Evolutionary conservation across 1,140 invertebrate genomes (phyloP).

Genomic region (Hylaeus volcanicus): DNA sequence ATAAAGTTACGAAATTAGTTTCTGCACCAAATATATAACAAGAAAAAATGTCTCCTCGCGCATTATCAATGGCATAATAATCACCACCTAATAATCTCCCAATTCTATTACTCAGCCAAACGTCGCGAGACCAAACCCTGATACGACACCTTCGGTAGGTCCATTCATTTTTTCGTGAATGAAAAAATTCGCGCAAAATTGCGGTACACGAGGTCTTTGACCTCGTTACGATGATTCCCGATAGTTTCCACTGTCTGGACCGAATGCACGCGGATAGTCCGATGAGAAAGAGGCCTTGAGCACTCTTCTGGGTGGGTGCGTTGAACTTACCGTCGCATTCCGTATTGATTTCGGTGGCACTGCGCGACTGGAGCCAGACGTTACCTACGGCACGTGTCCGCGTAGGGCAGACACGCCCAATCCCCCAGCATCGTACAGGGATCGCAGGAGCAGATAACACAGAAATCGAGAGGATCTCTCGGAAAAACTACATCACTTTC

Average conservation of each 20-base stretch:
- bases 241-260: slow-evolving; percentile 46
- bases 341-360: slow-evolving; percentile 56
- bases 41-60: no score
- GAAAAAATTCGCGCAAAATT: background rate
- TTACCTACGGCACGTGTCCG: slow-evolving; percentile 61
- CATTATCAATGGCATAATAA: no score
- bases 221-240: slow-evolving; percentile 38
- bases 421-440: background rate
- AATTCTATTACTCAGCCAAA: no score
- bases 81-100: no score
- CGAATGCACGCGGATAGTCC: slow-evolving; percentile 33
- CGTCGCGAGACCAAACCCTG: no score
- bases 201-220: slow-evolving; percentile 17
- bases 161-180: no score
- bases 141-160: no score
- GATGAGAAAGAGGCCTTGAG: slow-evolving; percentile 49
- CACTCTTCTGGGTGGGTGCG: slow-evolving; percentile 50
- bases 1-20: no score
- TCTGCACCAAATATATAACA: no score
- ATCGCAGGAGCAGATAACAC: background rate
- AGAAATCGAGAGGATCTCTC: background rate
- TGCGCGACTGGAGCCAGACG: slow-evolving; percentile 52
- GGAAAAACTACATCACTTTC: slow-evolving; percentile 20
- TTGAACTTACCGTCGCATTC: slow-evolving; percentile 60
- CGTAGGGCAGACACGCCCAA: slow-evolving; percentile 58